Evolutionary conservation across 2,797 vertebrate genomes (phyloP).

Genomic region (Pteropus rufus): DNA sequence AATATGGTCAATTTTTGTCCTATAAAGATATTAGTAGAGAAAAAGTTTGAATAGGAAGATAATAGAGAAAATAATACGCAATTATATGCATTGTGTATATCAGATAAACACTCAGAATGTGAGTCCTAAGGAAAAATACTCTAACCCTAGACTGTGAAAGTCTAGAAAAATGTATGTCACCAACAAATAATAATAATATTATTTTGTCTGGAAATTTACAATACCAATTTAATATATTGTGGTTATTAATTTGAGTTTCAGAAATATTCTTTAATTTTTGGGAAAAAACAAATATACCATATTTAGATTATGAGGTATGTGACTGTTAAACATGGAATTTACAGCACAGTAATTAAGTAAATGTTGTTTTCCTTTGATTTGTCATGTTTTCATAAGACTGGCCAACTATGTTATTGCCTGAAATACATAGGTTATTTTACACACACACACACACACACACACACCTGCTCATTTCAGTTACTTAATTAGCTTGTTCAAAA

Average conservation of each 20-base stretch:
- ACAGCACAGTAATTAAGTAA: not conserved
- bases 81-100: not conserved
- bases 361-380: not conserved
- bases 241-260: not conserved
- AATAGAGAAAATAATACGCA: slow-evolving; percentile 19
- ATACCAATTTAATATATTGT: not conserved
- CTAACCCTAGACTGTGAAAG: not conserved
- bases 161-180: not conserved
- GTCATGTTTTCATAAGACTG: not conserved
- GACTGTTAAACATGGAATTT: not conserved
- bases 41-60: not conserved
- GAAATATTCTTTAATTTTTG: not conserved
- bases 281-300: not conserved
- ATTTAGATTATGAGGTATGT: not conserved
- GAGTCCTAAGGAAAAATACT: not conserved
- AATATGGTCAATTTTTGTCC: not conserved
- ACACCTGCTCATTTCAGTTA: not conserved
- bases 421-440: not conserved
- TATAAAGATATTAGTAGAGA: slow-evolving; percentile 26
- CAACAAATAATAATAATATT: not conserved
- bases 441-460: not conserved
- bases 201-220: not conserved
- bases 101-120: not conserved
- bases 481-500: not conserved
- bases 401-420: not conserved